Conservation (phyloP, 2,113 vertebrate species). For the Heterotilapia buettikoferi region DNA sequence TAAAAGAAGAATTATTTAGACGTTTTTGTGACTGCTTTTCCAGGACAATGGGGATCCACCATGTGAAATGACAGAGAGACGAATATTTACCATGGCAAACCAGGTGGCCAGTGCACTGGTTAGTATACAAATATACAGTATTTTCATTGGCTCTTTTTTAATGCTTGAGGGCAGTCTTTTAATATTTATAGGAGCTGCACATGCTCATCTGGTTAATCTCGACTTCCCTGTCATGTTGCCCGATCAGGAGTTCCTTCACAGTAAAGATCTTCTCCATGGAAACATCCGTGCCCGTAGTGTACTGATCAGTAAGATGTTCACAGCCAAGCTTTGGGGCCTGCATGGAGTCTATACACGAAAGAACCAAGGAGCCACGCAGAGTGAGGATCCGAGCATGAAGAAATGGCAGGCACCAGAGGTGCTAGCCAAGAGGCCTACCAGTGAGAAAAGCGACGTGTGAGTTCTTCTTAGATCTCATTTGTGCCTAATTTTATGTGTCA, state of each 20-base stretch:
- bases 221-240: background rate
- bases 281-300: slow-evolving; percentile 85
- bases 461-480: slow-evolving; percentile 9
- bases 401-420: slow-evolving; percentile 93
- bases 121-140: slow-evolving; percentile 4
- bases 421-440: slow-evolving; percentile 68
- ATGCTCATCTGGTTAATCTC: background rate
- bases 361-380: slow-evolving; percentile 48
- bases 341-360: slow-evolving; percentile 75
- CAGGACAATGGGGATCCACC: slow-evolving; percentile 57
- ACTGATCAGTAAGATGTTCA: slow-evolving; percentile 76
- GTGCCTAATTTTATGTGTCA: background rate
- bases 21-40: background rate
- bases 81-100: slow-evolving; percentile 69
- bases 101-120: slow-evolving; percentile 75
- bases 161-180: background rate
- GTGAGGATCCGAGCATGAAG: slow-evolving; percentile 70
- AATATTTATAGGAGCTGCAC: background rate
- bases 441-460: slow-evolving; percentile 82
- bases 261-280: slow-evolving; percentile 82
- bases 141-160: background rate
- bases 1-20: background rate
- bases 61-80: slow-evolving; percentile 69
- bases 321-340: slow-evolving; percentile 86
- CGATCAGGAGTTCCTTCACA: slow-evolving; percentile 82